phyloP scores from a whole-genome alignment of 2,797 vertebrate genomes.

The Bradypodion pumilum region DNA sequence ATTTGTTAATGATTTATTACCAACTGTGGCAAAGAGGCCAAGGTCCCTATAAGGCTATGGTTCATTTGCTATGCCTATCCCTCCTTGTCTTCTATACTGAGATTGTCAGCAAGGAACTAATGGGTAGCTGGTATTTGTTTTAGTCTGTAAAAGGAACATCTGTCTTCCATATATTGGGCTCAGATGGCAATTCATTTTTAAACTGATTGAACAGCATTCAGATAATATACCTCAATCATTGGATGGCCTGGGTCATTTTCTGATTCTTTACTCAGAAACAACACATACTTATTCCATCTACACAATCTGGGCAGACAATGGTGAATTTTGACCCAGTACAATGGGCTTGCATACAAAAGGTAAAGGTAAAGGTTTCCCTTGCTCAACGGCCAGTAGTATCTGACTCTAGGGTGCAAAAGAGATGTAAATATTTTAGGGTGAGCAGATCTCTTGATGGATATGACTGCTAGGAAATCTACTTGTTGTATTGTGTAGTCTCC shows the following conservation, averaged over 20 bases:
- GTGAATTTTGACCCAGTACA: neutral
- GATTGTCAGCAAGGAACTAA: slow-evolving; percentile 16
- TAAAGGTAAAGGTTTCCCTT: too few species aligned
- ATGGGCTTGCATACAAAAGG: neutral
- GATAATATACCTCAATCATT: slow-evolving; percentile 1
- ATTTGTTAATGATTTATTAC: slow-evolving; percentile 22
- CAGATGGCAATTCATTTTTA: slow-evolving; percentile 27
- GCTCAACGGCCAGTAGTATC: too few species aligned
- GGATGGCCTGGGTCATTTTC: neutral
- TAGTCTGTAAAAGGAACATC: neutral
- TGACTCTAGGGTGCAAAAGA: too few species aligned
- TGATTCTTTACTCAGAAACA: neutral
- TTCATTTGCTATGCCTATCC: slow-evolving; percentile 6
- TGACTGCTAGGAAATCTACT: too few species aligned
- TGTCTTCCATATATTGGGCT: neutral
- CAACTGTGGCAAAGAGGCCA: slow-evolving; percentile 13
- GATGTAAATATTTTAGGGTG: neutral
- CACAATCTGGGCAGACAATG: neutral
- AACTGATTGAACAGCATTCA: neutral
- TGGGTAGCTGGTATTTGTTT: slow-evolving; percentile 1
- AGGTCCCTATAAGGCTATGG: slow-evolving; percentile 23
- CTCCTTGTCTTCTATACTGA: slow-evolving; percentile 27
- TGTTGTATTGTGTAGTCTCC: too few species aligned
- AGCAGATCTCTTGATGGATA: too few species aligned
- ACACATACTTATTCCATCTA: neutral